Conservation (phyloP, 2,888 invertebrate genomes). For the Celastrina argiolus region DNA sequence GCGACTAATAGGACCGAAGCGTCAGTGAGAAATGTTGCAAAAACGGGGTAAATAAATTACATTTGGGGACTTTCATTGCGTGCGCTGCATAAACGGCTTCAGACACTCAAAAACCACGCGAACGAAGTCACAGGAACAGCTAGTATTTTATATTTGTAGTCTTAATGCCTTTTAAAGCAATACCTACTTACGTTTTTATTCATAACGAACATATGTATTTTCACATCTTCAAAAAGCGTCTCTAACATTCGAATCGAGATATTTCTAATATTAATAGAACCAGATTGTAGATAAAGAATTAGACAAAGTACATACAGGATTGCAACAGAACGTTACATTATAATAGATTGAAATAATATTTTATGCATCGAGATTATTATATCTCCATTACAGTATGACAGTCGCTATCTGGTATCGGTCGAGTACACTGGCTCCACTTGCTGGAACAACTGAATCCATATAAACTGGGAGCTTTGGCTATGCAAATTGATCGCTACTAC, state of each 20-base stretch:
- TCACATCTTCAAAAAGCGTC: background rate
- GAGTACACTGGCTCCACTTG: constrained; percentile 34
- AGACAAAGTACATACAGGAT: background rate
- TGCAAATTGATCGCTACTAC: constrained; percentile 35
- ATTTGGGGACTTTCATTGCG: too few relatives aligned
- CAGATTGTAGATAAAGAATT: background rate
- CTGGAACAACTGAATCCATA: constrained; percentile 38
- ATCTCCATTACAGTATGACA: constrained; percentile 21
- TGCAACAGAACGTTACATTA: background rate
- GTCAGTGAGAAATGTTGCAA: too few relatives aligned
- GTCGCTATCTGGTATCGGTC: constrained; percentile 25
- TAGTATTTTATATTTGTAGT: too few relatives aligned
- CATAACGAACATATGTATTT: background rate
- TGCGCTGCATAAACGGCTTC: too few relatives aligned
- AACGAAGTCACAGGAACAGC: too few relatives aligned
- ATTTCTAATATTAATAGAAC: background rate
- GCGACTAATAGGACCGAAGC: too few relatives aligned
- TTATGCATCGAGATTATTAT: constrained; percentile 51
- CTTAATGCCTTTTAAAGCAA: too few relatives aligned
- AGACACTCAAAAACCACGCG: too few relatives aligned
- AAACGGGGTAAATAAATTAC: too few relatives aligned
- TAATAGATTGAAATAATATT: constrained; percentile 24
- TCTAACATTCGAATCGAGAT: background rate
- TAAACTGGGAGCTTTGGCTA: constrained; percentile 36
- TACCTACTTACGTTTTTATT: too few relatives aligned